Evolutionary conservation across 2,888 invertebrate genomes (phyloP).

Genomic region (Clivina fossor): DNA sequence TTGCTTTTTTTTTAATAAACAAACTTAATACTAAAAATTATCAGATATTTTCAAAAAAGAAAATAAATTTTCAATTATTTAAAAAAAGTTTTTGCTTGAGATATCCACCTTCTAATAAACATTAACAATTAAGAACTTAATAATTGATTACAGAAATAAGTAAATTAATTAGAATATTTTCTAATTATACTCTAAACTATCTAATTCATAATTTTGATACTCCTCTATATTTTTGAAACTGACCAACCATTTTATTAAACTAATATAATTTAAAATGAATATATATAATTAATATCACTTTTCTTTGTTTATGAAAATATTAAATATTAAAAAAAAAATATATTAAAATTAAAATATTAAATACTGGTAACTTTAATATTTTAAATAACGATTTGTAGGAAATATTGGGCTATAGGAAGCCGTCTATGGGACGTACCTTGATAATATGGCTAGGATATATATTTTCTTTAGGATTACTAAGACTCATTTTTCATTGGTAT

Average conservation of each 20-base stretch:
- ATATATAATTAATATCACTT: constrained; percentile 3
- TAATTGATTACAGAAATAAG: too few relatives aligned
- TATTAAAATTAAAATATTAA: not conserved
- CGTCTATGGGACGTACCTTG: constrained; percentile 57
- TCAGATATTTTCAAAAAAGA: too few relatives aligned
- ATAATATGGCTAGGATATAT: constrained; percentile 64
- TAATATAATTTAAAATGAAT: not conserved
- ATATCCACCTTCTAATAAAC: too few relatives aligned
- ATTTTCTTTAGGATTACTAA: constrained; percentile 72
- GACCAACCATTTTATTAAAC: not conserved
- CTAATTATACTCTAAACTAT: too few relatives aligned
- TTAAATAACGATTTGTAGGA: constrained; percentile 59
- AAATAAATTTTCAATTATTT: too few relatives aligned
- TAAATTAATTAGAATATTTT: too few relatives aligned
- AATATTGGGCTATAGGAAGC: constrained; percentile 67
- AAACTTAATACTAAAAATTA: too few relatives aligned
- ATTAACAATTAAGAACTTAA: too few relatives aligned
- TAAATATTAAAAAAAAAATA: not conserved
- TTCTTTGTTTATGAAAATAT: not conserved
- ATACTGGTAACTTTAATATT: constrained; percentile 16
- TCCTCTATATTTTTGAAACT: not conserved
- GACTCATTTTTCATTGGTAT: constrained; percentile 86
- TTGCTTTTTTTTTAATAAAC: too few relatives aligned
- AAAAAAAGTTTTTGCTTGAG: too few relatives aligned
- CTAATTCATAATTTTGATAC: not conserved